Conservation (phyloP, 1,140 invertebrate species). For the Sarcophaga bullata region DNA sequence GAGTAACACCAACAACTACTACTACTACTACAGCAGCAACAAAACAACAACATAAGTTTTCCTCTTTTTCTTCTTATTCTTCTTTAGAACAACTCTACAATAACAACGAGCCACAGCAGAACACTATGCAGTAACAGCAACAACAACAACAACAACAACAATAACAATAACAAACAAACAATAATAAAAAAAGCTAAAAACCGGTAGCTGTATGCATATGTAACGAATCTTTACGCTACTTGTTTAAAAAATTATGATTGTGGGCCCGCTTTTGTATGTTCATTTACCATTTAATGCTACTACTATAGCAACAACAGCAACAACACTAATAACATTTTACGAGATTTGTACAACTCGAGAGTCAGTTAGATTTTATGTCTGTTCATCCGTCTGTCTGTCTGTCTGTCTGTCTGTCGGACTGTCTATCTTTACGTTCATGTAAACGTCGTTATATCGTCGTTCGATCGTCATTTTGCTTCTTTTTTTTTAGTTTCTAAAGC, state of each 20-base stretch:
- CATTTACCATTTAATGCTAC: not conserved
- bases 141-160: not conserved
- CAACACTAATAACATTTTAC: too few species aligned
- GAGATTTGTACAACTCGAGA: too few species aligned
- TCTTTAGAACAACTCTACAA: not conserved
- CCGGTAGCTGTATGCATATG: conserved; percentile 41
- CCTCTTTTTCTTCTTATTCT: too few species aligned
- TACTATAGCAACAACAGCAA: too few species aligned
- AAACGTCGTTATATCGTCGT: too few species aligned
- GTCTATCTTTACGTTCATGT: too few species aligned
- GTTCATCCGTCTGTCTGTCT: too few species aligned
- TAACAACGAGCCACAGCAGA: not conserved
- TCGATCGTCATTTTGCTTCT: not conserved
- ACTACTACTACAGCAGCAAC: too few species aligned
- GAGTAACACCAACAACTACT: too few species aligned
- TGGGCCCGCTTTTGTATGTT: conserved; percentile 19
- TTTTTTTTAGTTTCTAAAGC: not conserved
- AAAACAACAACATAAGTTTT: too few species aligned
- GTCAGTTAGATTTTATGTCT: too few species aligned
- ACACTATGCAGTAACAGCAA: not conserved
- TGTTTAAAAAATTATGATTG: conserved; percentile 41
- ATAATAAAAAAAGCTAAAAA: conserved; percentile 37
- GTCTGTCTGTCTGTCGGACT: too few species aligned
- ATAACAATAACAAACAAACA: not conserved
- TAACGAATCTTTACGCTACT: conserved; percentile 43